Base-by-base conservation (phyloP, 30 jellyfish, hydroid and myxozoan species). In the Clytia hemisphaerica region DNA sequence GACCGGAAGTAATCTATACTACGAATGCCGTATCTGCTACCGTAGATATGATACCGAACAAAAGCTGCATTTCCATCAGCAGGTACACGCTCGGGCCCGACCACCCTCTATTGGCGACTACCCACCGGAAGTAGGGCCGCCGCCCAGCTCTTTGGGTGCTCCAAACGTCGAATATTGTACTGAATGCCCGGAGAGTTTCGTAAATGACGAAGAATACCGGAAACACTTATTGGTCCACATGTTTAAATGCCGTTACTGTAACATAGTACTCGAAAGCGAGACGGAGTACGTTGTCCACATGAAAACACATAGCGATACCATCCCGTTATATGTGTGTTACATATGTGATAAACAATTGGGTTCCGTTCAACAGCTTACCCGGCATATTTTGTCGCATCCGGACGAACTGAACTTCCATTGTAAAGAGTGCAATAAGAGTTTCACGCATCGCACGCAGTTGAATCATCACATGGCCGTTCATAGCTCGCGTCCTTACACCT, bases 401-500 rank as follows among this genome's bases (percentile, higher is more conserved):
- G 81, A 69, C 38, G 81, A 69, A 45, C 58, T 45, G 42, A 37
- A 24, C 45, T 45, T 44, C 1, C 37, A 19, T 14, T 69, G 81
- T 32, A 29, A 10, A 0, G 81, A 69, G 36, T 69, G 81, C 47
- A 54, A 71, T 4, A 69, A 69, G 22, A 37, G 49, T 33, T 69
- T 44, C 50, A 28, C 74, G 12, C 46, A 33, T 7, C 46, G 35
- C 21, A 48, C 54, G 14, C 81, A 69, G 25, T 35, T 69, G 22
- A 49, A 48, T 2, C 4, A 71, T 35, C 81, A 69, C 54, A 45
- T 69, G 76, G 72, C 81, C 19, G 50, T 69, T 18, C 81, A 69
- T 48, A 49, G 19, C 28, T 28, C 40, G 22, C 64, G 81, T 1
- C 81, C 81, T 3, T 69, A 69, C 29, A 28, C 50, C 16, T 69